Base-by-base conservation (phyloP, 1,140 invertebrate genomes). In the Chionoecetes opilio region DNA sequence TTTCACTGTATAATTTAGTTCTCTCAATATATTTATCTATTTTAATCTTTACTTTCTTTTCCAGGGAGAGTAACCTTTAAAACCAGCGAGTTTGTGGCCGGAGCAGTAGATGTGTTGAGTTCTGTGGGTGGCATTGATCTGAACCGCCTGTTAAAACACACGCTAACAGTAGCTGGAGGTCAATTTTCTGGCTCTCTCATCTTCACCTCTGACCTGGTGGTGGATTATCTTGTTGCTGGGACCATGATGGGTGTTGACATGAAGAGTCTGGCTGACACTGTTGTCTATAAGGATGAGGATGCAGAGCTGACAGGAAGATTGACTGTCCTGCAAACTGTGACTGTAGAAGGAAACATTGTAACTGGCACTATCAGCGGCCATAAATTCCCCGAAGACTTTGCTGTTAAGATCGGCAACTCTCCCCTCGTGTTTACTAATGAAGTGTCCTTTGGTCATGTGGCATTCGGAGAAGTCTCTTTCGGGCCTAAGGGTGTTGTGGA, bases 171-270 rank as follows among this genome's bases (percentile, higher is more conserved):
- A 35, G 37, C 75, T 75, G 95, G 86, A 2, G 84, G 90, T 2
- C 31, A 87, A 34, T 0, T 94, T 8, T 35, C 75, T 26, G 93
- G 95, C 32, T 88, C 95, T 0, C 41, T 96, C 6, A 32, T 5
- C 0, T 94, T 96, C 75, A 82, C 14, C 38, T 75, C 87, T 6
- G 92, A 96, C 29, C 31, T 96, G 29, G 26, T 38, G 21, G 87
- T 94, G 11, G 32, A 86, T 29, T n/a, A 46, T 9, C 82, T 94
- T 11, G 41, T 34, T 31, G 63, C 82, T 29, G 37, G 38, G 0
- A 3, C 3, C 2, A 91, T 96, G n/a, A 94, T 94, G 92, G 93
- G 93, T 21, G 89, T 96, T 0, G 29, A 92, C 31, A 38, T 94
- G 9, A 2, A 0, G 5, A 35, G 17, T 14, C 75, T 96, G n/a